phyloP scores from a whole-genome alignment of 2,797 vertebrate genomes.

The Hippocampus kuda region DNA sequence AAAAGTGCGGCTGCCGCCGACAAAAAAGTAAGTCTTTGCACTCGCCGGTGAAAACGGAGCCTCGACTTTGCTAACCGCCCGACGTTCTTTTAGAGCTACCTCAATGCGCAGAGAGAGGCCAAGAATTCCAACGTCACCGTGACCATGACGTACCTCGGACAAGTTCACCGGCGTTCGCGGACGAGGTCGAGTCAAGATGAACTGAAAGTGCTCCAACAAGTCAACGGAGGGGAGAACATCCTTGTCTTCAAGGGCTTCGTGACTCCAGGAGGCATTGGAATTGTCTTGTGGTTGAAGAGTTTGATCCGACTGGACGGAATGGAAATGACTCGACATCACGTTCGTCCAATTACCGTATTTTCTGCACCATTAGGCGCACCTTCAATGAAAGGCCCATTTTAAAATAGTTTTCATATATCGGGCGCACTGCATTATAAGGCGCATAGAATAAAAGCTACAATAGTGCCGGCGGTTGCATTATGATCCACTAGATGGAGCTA shows the following conservation, averaged over 20 bases:
- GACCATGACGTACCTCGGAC: slow-evolving; percentile 70
- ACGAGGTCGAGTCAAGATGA: slow-evolving; percentile 53
- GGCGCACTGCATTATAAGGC: no score
- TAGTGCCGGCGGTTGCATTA: no score
- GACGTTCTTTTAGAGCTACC: slow-evolving; percentile 36
- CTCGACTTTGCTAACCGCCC: neutral
- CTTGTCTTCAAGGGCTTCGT: slow-evolving; percentile 71
- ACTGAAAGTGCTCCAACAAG: slow-evolving; percentile 72
- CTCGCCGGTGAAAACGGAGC: neutral
- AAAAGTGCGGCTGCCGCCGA: slow-evolving; percentile 26
- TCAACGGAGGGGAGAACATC: slow-evolving; percentile 72
- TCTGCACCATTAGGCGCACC: no score
- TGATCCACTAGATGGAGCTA: no score
- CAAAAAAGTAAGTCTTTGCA: slow-evolving; percentile 45
- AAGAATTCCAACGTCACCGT: slow-evolving; percentile 68
- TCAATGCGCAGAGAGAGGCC: slow-evolving; percentile 53
- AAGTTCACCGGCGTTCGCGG: slow-evolving; percentile 32
- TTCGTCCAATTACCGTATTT: no score
- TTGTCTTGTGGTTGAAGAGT: no score
- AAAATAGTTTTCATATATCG: no score
- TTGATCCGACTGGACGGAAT: neutral
- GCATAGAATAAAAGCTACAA: no score
- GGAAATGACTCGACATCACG: neutral
- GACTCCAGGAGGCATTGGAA: slow-evolving; percentile 70
- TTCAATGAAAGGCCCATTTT: no score